Conservation (phyloP, 2,888 invertebrate species). For the Dasypolia templi region DNA sequence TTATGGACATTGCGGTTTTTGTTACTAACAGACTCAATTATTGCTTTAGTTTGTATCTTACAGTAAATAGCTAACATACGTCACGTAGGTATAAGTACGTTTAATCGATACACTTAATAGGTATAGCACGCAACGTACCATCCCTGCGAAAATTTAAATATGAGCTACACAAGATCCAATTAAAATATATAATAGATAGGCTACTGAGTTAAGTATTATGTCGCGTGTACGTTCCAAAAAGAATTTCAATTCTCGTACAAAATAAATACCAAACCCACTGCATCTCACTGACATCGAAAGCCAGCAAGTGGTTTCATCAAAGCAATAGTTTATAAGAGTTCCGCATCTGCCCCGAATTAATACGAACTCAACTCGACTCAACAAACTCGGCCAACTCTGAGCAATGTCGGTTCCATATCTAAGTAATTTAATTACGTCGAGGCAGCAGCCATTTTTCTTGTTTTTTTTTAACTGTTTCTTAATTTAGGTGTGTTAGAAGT, state of each 20-base stretch:
- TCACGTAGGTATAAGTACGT: too few relatives aligned
- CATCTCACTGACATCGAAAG: constrained; percentile 10
- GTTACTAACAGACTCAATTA: too few relatives aligned
- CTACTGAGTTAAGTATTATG: too few relatives aligned
- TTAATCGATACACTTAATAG: too few relatives aligned
- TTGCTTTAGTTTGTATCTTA: too few relatives aligned
- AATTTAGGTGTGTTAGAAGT: constrained; percentile 41
- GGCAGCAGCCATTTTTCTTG: constrained; percentile 45
- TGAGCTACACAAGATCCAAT: too few relatives aligned
- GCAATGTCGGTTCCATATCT: constrained; percentile 54
- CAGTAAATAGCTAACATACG: too few relatives aligned
- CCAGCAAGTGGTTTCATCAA: constrained; percentile 16
- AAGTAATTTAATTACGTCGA: constrained; percentile 54
- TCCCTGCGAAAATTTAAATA: too few relatives aligned
- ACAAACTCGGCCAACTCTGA: constrained; percentile 38
- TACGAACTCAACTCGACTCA: constrained; percentile 29
- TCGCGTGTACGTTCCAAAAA: too few relatives aligned
- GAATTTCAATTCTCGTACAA: background rate
- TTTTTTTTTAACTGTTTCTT: constrained; percentile 47
- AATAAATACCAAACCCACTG: constrained; percentile 1
- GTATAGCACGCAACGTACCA: too few relatives aligned
- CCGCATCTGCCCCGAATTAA: constrained; percentile 40
- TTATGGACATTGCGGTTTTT: background rate
- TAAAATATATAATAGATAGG: too few relatives aligned
- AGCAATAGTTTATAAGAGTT: constrained; percentile 41